phyloP scores from a whole-genome alignment of 2,797 vertebrate species.

The Halcyon smyrnensis region DNA sequence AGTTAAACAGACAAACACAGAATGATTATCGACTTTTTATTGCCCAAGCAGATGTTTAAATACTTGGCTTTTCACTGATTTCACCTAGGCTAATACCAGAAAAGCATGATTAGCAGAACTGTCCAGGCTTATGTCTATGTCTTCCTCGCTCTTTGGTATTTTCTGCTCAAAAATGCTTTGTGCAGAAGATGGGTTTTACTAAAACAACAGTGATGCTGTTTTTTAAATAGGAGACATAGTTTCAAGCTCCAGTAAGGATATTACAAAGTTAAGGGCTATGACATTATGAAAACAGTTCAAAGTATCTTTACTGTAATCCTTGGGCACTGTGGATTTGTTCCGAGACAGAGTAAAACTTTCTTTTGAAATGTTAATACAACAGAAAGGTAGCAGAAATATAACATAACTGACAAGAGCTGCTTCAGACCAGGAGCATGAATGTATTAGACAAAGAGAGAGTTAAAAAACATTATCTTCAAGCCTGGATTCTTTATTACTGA shows the following conservation, averaged over 20 bases:
- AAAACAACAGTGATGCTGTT: neutral
- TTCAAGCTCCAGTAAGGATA: neutral
- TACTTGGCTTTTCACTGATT: neutral
- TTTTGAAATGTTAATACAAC: neutral
- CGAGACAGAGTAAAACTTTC: neutral
- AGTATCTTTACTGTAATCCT: neutral
- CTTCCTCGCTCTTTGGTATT: neutral
- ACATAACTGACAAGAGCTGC: neutral
- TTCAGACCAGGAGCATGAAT: neutral
- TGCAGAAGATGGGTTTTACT: neutral
- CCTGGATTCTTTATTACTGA: neutral
- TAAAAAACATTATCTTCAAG: neutral
- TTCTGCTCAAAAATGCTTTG: neutral
- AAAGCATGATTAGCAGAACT: neutral
- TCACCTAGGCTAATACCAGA: neutral
- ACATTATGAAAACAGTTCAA: neutral
- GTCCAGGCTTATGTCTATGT: neutral
- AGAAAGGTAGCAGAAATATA: neutral
- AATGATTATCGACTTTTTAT: neutral
- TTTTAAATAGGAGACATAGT: neutral
- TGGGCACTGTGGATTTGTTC: neutral
- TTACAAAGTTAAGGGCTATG: neutral
- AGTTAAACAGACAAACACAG: neutral
- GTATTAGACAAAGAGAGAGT: neutral
- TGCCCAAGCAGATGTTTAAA: neutral